phyloP scores from a whole-genome alignment of 2,888 invertebrate species.

The Torymus auratus region DNA sequence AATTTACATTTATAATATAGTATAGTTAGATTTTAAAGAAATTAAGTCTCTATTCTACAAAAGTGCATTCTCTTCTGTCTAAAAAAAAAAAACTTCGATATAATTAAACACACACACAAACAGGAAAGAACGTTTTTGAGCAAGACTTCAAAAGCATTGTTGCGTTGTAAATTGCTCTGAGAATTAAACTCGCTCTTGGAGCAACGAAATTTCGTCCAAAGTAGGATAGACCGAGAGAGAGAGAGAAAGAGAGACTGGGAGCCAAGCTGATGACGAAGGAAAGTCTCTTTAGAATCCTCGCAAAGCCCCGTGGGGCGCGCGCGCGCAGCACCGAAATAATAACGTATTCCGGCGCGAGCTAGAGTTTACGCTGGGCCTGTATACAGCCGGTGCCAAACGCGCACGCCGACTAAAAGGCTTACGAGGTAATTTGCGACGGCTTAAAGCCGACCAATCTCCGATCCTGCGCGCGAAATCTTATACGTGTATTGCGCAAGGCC shows the following conservation, averaged over 20 bases:
- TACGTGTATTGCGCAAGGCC: neutral
- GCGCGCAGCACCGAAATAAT: slow-evolving; percentile 45
- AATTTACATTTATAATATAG: too few relatives aligned
- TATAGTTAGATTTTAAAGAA: too few relatives aligned
- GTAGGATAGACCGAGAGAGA: slow-evolving; percentile 7
- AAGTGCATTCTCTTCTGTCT: too few relatives aligned
- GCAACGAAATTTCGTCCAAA: slow-evolving; percentile 14
- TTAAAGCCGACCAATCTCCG: slow-evolving; percentile 73
- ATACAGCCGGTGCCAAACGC: neutral
- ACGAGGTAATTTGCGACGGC: slow-evolving; percentile 74
- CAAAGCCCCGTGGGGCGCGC: slow-evolving; percentile 66
- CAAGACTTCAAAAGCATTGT: neutral
- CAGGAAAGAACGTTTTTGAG: too few relatives aligned
- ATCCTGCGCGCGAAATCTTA: slow-evolving; percentile 61
- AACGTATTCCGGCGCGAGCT: slow-evolving; percentile 43
- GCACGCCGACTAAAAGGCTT: slow-evolving; percentile 74
- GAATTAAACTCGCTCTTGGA: neutral
- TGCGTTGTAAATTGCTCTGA: slow-evolving; percentile 16
- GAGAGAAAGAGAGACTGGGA: slow-evolving; percentile 14
- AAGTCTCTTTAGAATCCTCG: slow-evolving; percentile 60
- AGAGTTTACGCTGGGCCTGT: slow-evolving; percentile 12
- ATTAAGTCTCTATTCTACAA: too few relatives aligned
- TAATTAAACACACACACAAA: too few relatives aligned
- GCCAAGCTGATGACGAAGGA: slow-evolving; percentile 27
- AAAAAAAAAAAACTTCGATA: too few relatives aligned